phyloP scores from a whole-genome alignment of 2,797 vertebrate genomes.

The Lepus townsendii region DNA sequence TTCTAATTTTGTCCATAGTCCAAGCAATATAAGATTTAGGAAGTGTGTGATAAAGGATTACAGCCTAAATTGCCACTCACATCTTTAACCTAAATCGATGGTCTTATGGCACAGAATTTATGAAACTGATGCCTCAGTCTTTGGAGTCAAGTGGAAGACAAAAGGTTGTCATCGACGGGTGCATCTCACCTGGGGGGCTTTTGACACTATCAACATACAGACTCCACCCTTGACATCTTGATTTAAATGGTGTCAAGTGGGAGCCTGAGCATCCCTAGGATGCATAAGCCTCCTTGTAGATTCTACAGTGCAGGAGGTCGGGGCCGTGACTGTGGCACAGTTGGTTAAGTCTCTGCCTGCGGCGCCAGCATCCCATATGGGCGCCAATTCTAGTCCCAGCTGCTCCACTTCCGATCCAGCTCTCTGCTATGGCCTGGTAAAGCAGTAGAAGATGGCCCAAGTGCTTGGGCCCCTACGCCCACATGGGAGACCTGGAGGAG shows the following conservation, averaged over 20 bases:
- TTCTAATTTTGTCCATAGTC: conserved; percentile 1
- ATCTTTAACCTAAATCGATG: not conserved
- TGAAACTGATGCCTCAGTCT: not conserved
- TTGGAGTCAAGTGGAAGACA: not conserved
- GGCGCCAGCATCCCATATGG: too few relatives aligned
- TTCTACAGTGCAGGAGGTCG: not conserved
- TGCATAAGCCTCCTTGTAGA: not conserved
- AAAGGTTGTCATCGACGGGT: not conserved
- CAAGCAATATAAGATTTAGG: not conserved
- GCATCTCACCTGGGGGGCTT: not conserved
- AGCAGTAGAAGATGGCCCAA: too few relatives aligned
- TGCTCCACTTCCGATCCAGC: too few relatives aligned
- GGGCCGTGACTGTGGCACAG: too few relatives aligned
- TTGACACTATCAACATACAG: not conserved
- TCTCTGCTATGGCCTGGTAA: too few relatives aligned
- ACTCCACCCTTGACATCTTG: not conserved
- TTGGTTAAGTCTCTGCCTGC: too few relatives aligned
- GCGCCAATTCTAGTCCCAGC: too few relatives aligned
- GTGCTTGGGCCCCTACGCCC: too few relatives aligned
- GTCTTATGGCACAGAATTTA: not conserved
- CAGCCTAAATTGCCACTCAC: not conserved
- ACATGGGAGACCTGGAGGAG: too few relatives aligned
- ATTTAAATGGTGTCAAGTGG: not conserved
- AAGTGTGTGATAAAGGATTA: not conserved
- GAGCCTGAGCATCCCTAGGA: not conserved